A percentile compares a stretch with the other conserved stretches of the same genome.
phyloP scores from a whole-genome alignment of 2,888 invertebrate genomes.

The Heliconius ethilla region DNA sequence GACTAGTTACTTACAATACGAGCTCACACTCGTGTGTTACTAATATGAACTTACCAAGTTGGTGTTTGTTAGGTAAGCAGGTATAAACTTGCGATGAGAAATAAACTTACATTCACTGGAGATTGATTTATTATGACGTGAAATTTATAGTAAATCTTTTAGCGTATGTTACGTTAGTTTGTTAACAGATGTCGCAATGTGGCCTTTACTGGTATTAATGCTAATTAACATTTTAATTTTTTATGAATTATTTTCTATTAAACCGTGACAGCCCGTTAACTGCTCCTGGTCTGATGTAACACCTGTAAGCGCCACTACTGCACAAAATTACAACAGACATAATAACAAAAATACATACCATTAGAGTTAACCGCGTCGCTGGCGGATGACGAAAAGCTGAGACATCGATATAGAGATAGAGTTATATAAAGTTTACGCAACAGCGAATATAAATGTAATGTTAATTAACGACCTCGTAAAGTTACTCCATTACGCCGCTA shows the following conservation, averaged over 20 bases:
- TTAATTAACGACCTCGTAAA: conserved; percentile 29
- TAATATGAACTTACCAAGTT: no score
- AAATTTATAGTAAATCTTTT: conserved; percentile 1
- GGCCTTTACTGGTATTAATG: not conserved
- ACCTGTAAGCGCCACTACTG: not conserved
- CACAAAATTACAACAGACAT: conserved; percentile 25
- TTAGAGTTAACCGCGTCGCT: conserved; percentile 25
- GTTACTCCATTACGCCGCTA: not conserved
- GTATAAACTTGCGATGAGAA: not conserved
- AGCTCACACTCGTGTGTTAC: no score
- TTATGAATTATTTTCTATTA: conserved; percentile 19
- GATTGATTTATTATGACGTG: conserved; percentile 4
- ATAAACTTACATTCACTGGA: conserved; percentile 9
- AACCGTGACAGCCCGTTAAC: not conserved
- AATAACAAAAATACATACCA: conserved; percentile 32
- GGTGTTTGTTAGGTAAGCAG: not conserved
- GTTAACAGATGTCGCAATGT: not conserved
- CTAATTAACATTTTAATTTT: not conserved
- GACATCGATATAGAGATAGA: conserved; percentile 17
- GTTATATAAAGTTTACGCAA: conserved; percentile 36
- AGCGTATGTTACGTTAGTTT: not conserved
- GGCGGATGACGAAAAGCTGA: conserved; percentile 13
- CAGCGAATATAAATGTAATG: conserved; percentile 15
- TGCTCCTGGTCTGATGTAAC: not conserved
- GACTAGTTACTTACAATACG: no score